phyloP scores from a whole-genome alignment of 2,888 invertebrate species.

The Scaeva pyrastri region DNA sequence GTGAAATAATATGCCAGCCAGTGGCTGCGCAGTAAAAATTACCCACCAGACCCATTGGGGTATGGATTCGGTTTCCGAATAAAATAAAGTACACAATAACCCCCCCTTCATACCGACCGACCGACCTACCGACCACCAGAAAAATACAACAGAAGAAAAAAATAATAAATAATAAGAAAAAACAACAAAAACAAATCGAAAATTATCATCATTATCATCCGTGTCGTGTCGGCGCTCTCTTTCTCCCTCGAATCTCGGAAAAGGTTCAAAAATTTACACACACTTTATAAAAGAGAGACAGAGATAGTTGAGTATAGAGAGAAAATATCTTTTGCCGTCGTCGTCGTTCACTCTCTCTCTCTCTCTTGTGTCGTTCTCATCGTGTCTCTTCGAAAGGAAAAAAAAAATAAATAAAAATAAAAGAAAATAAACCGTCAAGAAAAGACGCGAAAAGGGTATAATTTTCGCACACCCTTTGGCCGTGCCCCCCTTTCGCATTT shows the following conservation, averaged over 20 bases:
- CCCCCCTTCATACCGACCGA: background rate
- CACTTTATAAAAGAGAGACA: slow-evolving; percentile 15
- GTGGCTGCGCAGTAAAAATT: slow-evolving; percentile 74
- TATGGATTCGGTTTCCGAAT: slow-evolving; percentile 72
- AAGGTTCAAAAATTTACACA: slow-evolving; percentile 17
- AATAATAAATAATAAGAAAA: slow-evolving; percentile 12
- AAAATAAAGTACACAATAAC: slow-evolving; percentile 61
- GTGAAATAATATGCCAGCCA: slow-evolving; percentile 68
- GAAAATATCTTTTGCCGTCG: background rate
- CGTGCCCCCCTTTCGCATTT: background rate
- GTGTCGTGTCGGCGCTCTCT: slow-evolving; percentile 40
- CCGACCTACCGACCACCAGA: background rate
- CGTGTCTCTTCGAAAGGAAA: background rate
- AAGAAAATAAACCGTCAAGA: slow-evolving; percentile 38
- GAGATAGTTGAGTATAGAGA: slow-evolving; percentile 25
- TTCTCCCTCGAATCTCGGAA: slow-evolving; percentile 28
- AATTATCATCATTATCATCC: slow-evolving; percentile 60
- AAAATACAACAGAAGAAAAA: background rate
- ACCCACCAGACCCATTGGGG: slow-evolving; percentile 72
- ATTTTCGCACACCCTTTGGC: slow-evolving; percentile 59
- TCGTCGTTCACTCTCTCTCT: too few species aligned
- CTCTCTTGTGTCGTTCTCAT: too few species aligned
- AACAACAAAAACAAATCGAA: slow-evolving; percentile 71
- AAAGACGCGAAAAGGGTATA: slow-evolving; percentile 36
- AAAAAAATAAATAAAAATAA: too few species aligned